Base-by-base conservation (phyloP, 2,888 invertebrate species). In the Drosophila testacea region DNA sequence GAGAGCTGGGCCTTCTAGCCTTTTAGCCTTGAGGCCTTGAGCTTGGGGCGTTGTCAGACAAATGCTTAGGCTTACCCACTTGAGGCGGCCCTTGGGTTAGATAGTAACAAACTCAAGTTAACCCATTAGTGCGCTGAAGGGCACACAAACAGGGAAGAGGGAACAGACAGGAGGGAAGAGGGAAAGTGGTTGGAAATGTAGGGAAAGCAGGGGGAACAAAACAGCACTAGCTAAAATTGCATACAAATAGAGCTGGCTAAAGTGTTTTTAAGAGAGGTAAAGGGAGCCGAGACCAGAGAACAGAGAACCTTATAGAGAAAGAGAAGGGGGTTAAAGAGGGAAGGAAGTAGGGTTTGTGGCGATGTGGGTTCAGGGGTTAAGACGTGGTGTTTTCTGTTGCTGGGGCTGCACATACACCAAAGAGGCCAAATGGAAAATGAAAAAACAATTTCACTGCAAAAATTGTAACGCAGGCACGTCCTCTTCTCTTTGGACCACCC, bases 81-180 rank as follows among this genome's bases (percentile, higher is more conserved):
- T 78, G 69, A 84, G 60, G 63, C 63, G 59, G 74, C 70, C 64
- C 84, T 72, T 68, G 81, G 84, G 68, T 72, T 74, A 64, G 79
- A 81, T 81, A 69, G 88, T 84, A 83, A 73, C 89, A 79, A 81
- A 88, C 85, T 83, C 85, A 88, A 89, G 89, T 89, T 89, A 83
- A 87, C 83, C 83, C 85, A 89, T 83, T 83, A 83, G 83, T 84
- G 75, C 41, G 47, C 54, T 47, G 62, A 57, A 47, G 63, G 55
- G 38, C 41, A 48, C 28, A 28, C 32, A n/a, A 32, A 41, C 5
- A 9, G 36, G 38, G 1, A 6, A n/a, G 4, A 27, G 30, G 7
- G 30, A 30, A 30, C 30, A 30, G 30, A 4, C 10, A 13, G 30
- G 7, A 22, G 6, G 16, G 11, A 7, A 30, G 1, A 4, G 30